Base-by-base conservation (phyloP, 2,797 vertebrate species). In the Pempheris klunzingeri region DNA sequence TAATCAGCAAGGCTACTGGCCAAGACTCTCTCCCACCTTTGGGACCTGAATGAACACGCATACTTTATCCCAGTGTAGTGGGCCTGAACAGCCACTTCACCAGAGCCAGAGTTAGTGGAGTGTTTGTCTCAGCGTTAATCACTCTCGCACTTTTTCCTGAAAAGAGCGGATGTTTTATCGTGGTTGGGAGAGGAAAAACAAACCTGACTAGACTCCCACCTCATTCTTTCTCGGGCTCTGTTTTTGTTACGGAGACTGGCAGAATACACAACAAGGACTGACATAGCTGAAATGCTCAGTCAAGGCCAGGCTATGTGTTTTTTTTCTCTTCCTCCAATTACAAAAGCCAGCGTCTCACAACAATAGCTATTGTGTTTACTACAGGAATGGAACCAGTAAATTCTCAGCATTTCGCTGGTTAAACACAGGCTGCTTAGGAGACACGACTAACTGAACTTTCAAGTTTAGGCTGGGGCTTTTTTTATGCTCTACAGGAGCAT, bases 361-460 rank as follows among this genome's bases (percentile, higher is more conserved):
- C 91, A 93, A 93, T 90, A 54, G 71, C 87, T 65, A 90, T 93
- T 94, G 91, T 94, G 80, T 91, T 88, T 78, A 68, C 70, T 70
- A 43, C 66, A 64, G 62, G 78, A 88, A 77, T 64, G 68, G 84
- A 78, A 87, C 70, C 64, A 67, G 77, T 59, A 12, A 55, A 72
- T 88, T 88, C 83, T 81, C 63, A 71, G 77, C 74, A 69, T 83
- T 90, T 77, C 71, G 73, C 47, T 22, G 52, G 36, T 36, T 73
- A 32, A 68, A 50, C 58, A 18, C 36, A 4, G 54, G 12, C 36
- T 65, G 5, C 65, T 47, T 11, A n/a, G 64, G 55, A 72, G 59
- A 81, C 74, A 26, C 5, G 34, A 54, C 71, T 8, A 20, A n/a
- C 55, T 55, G 46, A 69, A 70, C 71, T 68, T 80, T 74, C 20